phyloP scores from a whole-genome alignment of 2,113 vertebrate species.

The Centropristis striata region DNA sequence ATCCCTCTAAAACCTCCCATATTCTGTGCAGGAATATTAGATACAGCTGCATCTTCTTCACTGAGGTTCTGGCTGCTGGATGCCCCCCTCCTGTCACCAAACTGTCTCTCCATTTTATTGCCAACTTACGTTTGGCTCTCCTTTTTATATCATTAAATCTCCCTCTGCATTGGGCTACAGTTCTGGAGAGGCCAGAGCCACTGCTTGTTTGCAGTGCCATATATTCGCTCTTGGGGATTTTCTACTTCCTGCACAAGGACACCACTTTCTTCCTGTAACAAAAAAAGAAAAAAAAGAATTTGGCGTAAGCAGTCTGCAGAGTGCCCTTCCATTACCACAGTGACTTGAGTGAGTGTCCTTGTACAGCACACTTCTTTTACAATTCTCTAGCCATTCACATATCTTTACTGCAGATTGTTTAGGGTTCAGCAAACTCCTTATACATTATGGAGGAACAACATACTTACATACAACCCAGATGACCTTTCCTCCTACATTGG shows the following conservation, averaged over 20 bases:
- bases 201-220: conserved; percentile 19
- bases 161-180: conserved; percentile 3
- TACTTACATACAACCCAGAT: background rate
- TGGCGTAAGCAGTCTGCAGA: background rate
- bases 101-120: conserved; percentile 33
- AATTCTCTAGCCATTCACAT: background rate
- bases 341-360: background rate
- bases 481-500: too few species aligned
- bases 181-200: conserved; percentile 21
- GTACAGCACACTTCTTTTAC: background rate
- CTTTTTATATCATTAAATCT: conserved; percentile 26
- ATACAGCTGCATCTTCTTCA: conserved; percentile 40
- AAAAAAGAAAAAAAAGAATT: background rate
- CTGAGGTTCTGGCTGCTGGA: conserved; percentile 22
- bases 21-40: background rate
- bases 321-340: background rate
- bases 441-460: background rate
- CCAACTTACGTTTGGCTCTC: conserved; percentile 47
- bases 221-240: conserved; percentile 16
- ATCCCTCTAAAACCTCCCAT: background rate
- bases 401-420: background rate
- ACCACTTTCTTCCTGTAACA: conserved; percentile 4
- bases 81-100: conserved; percentile 25
- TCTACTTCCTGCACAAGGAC: conserved; percentile 38
- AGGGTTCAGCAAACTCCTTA: background rate